These are phyloP conservation scores for Drosophila sproati DNA, from an alignment of 1,140 invertebrate genomes.

Conservation along the genomic window DNA sequence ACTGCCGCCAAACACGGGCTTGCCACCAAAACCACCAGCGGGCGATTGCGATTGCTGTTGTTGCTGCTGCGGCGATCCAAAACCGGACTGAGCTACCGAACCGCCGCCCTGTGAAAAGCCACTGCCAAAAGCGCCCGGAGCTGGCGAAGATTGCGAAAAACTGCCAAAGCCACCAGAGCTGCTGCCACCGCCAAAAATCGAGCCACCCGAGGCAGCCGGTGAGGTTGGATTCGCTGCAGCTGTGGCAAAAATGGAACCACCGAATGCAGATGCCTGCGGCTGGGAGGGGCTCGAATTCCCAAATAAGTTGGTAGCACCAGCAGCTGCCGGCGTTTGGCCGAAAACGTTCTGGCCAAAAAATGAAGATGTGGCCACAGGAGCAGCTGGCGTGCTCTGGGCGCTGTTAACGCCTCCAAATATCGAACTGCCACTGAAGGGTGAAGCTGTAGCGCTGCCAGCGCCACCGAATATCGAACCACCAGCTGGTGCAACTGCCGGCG, in stretches of 20 bases:
- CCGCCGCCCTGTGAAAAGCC: conserved; percentile 58
- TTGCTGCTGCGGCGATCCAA: conserved; percentile 82
- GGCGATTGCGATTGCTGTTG: conserved; percentile 55
- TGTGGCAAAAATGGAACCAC: conserved; percentile 44
- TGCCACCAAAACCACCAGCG: conserved; percentile 60
- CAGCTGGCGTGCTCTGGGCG: conserved; percentile 41
- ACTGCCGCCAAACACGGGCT: conserved; percentile 74
- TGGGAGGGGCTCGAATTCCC: conserved; percentile 44
- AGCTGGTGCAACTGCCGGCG: conserved; percentile 10
- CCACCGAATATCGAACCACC: conserved; percentile 79
- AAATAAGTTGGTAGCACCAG: conserved; percentile 61
- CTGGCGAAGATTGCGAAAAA: conserved; percentile 71
- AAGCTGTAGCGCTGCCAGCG: conserved; percentile 14
- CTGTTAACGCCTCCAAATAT: conserved; percentile 59
- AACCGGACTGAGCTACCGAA: conserved; percentile 80
- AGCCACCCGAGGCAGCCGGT: conserved; percentile 55
- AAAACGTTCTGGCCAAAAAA: conserved; percentile 73
- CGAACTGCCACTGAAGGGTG: conserved; percentile 57
- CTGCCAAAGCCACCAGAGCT: conserved; percentile 74
- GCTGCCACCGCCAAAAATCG: conserved; percentile 71
- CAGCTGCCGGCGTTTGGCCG: conserved; percentile 37
- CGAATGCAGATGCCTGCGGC: conserved; percentile 41
- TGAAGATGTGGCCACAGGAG: conserved; percentile 39
- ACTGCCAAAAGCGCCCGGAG: conserved; percentile 62
- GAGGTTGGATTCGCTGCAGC: conserved; percentile 38